Conservation (phyloP, 2,797 vertebrate genomes). For the Tenualosa ilisha region DNA sequence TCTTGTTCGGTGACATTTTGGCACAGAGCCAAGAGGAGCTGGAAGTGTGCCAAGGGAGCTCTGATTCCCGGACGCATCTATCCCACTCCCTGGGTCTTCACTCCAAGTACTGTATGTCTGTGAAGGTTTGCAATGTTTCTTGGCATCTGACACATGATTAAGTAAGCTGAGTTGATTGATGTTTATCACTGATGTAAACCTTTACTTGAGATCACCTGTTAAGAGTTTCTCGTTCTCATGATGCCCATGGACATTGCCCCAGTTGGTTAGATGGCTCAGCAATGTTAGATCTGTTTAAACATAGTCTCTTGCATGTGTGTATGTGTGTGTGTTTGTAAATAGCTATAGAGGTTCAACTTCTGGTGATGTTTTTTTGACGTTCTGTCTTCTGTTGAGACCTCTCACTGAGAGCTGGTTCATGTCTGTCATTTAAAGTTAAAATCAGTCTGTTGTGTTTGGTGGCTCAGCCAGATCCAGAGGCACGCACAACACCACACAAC, state of each 20-base stretch:
- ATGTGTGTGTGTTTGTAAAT: neutral
- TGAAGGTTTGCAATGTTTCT: neutral
- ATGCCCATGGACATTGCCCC: neutral
- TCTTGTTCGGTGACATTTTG: neutral
- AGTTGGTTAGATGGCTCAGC: neutral
- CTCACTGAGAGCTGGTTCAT: neutral
- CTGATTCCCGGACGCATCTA: neutral
- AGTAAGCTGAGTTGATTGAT: neutral
- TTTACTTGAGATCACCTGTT: neutral
- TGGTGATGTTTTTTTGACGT: neutral
- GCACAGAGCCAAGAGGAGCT: neutral
- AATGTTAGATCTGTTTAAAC: neutral
- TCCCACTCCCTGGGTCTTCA: neutral
- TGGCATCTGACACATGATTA: neutral
- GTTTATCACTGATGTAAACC: neutral
- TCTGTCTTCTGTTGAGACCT: no score
- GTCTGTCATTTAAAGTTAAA: conserved; percentile 6
- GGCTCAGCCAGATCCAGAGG: neutral
- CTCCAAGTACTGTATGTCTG: neutral
- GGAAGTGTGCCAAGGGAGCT: neutral
- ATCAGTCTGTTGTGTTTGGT: neutral
- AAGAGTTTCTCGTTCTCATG: neutral
- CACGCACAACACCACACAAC: neutral
- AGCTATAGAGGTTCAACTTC: neutral
- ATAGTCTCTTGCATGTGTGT: neutral